Conservation (phyloP, 2,888 invertebrate species). For the Acrocera orbiculus region DNA sequence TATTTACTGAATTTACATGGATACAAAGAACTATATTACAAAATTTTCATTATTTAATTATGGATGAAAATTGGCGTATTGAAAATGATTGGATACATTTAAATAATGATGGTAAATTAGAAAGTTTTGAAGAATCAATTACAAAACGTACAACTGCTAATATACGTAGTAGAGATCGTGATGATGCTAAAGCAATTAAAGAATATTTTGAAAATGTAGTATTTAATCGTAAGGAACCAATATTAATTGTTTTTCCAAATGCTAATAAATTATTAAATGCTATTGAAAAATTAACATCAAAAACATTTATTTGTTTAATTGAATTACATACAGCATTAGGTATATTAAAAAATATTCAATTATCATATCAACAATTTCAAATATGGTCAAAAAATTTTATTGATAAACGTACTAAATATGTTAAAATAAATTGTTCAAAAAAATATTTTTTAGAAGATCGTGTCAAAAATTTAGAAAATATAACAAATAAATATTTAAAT, state of each 20-base stretch:
- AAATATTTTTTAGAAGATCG: conserved; percentile 26
- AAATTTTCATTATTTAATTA: conserved; percentile 29
- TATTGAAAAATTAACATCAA: conserved; percentile 21
- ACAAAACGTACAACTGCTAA: conserved; percentile 9
- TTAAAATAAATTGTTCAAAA: conserved; percentile 22
- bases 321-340: conserved; percentile 26
- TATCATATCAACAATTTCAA: conserved; percentile 20
- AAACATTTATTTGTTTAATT: conserved; percentile 23
- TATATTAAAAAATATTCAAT: conserved; percentile 22
- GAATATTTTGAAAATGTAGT: conserved; percentile 24
- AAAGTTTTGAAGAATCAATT: conserved; percentile 16
- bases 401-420: conserved; percentile 21
- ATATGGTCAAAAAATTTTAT: conserved; percentile 23
- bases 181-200: conserved; percentile 28
- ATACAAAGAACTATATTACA: conserved; percentile 25
- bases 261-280: conserved; percentile 20
- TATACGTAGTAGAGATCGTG: conserved; percentile 22
- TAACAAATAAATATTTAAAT: conserved; percentile 16
- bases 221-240: conserved; percentile 20
- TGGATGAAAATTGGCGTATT: conserved; percentile 25
- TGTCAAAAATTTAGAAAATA: conserved; percentile 17
- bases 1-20: conserved; percentile 27
- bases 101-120: conserved; percentile 16
- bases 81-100: conserved; percentile 28
- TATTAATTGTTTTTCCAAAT: conserved; percentile 22